phyloP scores from a whole-genome alignment of 30 jellyfish, hydroid and myxozoan species.

The Chrysaora quinquecirrha region DNA sequence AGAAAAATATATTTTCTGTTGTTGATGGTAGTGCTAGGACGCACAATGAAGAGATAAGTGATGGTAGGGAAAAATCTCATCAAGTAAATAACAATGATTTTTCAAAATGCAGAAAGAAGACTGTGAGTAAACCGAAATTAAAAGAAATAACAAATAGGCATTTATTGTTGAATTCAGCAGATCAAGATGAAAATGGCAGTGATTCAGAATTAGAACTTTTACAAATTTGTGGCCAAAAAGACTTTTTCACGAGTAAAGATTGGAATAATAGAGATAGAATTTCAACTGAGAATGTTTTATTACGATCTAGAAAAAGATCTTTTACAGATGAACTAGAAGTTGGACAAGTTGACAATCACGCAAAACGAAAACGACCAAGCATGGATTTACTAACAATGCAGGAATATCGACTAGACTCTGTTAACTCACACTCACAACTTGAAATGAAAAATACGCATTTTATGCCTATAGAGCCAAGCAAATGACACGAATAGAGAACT shows the following conservation, averaged over 20 bases:
- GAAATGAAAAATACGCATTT: background rate
- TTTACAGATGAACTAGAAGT: background rate
- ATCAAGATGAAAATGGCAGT: conserved; percentile 12
- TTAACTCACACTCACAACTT: background rate
- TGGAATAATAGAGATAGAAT: background rate
- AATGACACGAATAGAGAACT: too few species aligned
- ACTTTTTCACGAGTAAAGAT: background rate
- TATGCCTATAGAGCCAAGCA: background rate
- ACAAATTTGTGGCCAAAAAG: conserved; percentile 29
- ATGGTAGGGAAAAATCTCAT: background rate
- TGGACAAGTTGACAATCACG: background rate
- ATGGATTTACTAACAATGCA: background rate
- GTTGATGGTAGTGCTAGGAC: background rate
- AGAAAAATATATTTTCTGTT: background rate
- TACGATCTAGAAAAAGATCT: background rate
- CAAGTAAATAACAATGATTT: too few species aligned
- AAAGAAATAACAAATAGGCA: background rate
- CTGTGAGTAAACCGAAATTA: background rate
- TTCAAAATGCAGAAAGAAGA: conserved; percentile 7
- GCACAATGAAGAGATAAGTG: background rate
- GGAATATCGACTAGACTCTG: background rate
- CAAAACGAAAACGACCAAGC: conserved; percentile 6
- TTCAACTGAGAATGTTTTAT: background rate
- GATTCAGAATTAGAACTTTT: conserved; percentile 47
- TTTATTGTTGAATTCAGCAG: background rate